Evolutionary conservation across 2,888 invertebrate genomes (phyloP).

Genomic region (Mechanitis mazaeus): DNA sequence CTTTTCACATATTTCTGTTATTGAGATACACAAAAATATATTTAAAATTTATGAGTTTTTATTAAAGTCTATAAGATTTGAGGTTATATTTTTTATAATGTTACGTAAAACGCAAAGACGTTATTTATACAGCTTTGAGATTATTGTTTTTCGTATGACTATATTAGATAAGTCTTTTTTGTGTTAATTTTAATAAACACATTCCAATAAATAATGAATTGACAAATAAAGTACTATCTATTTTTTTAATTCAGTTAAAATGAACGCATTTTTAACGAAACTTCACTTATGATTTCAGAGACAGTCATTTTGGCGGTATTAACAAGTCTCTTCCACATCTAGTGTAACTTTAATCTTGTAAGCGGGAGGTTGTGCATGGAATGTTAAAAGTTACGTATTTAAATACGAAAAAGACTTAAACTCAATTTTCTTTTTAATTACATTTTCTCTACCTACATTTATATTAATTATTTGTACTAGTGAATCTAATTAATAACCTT

Average conservation of each 20-base stretch:
- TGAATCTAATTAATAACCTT: background rate
- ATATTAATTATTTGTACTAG: background rate
- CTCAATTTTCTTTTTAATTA: background rate
- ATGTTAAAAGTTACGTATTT: conserved; percentile 40
- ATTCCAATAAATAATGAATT: too few relatives aligned
- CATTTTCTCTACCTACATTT: background rate
- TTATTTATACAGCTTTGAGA: too few relatives aligned
- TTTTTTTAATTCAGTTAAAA: background rate
- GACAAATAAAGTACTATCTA: too few relatives aligned
- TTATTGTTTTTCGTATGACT: too few relatives aligned
- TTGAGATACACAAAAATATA: too few relatives aligned
- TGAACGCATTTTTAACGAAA: conserved; percentile 6
- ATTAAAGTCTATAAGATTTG: too few relatives aligned
- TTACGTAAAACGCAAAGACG: too few relatives aligned
- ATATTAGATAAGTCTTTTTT: too few relatives aligned
- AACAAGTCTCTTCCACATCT: conserved; percentile 13
- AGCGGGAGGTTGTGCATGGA: conserved; percentile 30
- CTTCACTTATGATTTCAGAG: conserved; percentile 14
- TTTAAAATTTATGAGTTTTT: too few relatives aligned
- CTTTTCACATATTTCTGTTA: too few relatives aligned
- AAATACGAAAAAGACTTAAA: conserved; percentile 33
- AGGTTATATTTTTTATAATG: too few relatives aligned
- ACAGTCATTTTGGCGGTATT: conserved; percentile 25
- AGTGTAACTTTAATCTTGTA: conserved; percentile 33
- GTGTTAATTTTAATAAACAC: too few relatives aligned